Conservation (phyloP, 2,888 invertebrate species). For the Pediacus dermestoides region DNA sequence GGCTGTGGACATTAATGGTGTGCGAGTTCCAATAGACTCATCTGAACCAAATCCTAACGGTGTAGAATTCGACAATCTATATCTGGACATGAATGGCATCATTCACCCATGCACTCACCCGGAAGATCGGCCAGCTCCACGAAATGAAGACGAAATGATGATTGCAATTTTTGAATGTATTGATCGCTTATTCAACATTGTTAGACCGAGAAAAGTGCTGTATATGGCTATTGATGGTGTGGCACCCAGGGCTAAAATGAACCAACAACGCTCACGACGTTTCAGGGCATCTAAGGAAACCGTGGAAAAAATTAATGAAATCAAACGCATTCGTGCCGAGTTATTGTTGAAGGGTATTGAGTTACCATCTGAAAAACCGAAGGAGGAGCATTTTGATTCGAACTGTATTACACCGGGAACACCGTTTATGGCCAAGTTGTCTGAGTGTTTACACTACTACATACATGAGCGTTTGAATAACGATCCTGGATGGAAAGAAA, state of each 20-base stretch:
- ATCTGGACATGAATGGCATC: slow-evolving; percentile 70
- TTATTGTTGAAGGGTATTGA: slow-evolving; percentile 65
- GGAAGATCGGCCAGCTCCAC: slow-evolving; percentile 95
- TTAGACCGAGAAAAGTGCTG: slow-evolving; percentile 85
- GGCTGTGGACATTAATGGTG: slow-evolving; percentile 73
- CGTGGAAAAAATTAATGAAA: slow-evolving; percentile 81
- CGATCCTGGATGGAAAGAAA: slow-evolving; percentile 91
- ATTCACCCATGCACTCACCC: slow-evolving; percentile 99
- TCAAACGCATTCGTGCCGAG: slow-evolving; percentile 75
- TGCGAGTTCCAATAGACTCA: slow-evolving; percentile 72
- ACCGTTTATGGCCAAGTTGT: slow-evolving; percentile 92
- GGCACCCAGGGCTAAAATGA: slow-evolving; percentile 99
- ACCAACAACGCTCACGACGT: slow-evolving; percentile 94
- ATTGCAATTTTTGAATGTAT: slow-evolving; percentile 98
- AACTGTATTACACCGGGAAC: slow-evolving; percentile 99
- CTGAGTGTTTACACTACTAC: slow-evolving; percentile 81
- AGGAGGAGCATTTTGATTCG: slow-evolving; percentile 94
- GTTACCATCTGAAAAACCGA: slow-evolving; percentile 82
- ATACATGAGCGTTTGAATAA: slow-evolving; percentile 85
- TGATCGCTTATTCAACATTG: slow-evolving; percentile 89
- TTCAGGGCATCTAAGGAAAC: slow-evolving; percentile 96
- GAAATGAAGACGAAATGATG: slow-evolving; percentile 99
- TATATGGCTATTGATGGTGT: slow-evolving; percentile 99
- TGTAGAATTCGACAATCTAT: slow-evolving; percentile 93
- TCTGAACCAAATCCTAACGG: slow-evolving; percentile 92